Conservation (phyloP, 2,113 vertebrate genomes). For the Donacobius atricapilla region DNA sequence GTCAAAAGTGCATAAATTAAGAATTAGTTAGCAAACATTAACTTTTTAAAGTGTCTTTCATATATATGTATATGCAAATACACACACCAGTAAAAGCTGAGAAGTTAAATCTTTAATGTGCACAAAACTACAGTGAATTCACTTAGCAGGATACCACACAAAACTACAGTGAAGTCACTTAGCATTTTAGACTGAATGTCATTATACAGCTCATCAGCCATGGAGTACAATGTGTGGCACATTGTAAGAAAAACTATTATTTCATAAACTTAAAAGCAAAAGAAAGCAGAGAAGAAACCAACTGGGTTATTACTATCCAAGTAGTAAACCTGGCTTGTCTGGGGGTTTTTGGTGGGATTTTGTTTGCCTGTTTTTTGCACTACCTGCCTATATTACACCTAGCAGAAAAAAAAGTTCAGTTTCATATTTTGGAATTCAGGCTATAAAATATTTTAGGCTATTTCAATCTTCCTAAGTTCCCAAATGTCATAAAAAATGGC, state of each 20-base stretch:
- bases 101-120: neutral
- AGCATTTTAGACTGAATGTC: neutral
- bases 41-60: constrained; percentile 52
- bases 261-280: neutral
- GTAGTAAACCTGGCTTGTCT: neutral
- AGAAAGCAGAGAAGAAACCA: neutral
- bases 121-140: neutral
- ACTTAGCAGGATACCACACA: neutral
- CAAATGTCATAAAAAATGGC: neutral
- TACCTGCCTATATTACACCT: neutral
- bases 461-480: neutral
- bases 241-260: neutral
- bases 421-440: neutral
- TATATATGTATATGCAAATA: constrained; percentile 2
- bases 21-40: constrained; percentile 66
- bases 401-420: neutral
- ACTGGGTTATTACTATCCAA: fast-evolving
- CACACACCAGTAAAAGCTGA: neutral
- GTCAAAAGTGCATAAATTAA: neutral
- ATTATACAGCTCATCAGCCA: neutral
- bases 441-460: neutral
- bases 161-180: neutral
- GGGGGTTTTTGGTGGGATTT: neutral
- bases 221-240: neutral
- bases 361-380: neutral